A percentile compares a stretch with the other conserved stretches of the same genome.
Conservation (phyloP, 2,113 vertebrate genomes). For the Bos indicus region DNA sequence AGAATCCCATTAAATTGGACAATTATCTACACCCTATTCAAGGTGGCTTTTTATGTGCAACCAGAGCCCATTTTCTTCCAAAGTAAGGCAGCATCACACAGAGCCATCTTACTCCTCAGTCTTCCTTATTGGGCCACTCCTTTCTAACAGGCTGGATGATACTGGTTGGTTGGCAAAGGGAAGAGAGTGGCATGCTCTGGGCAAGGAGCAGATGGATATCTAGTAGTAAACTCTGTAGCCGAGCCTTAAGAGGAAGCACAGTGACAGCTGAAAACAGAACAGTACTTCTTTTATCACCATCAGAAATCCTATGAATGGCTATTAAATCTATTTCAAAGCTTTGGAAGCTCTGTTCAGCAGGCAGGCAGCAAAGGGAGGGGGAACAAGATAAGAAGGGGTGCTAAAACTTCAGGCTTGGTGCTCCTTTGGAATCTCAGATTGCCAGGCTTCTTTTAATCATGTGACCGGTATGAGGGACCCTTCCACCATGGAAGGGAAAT, state of each 20-base stretch:
- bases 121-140: slow-evolving; percentile 17
- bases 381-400: background rate
- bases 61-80: slow-evolving; percentile 29
- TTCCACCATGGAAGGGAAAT: background rate
- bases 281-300: slow-evolving; percentile 33
- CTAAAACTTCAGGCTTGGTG: background rate
- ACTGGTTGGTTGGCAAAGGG: slow-evolving; percentile 15
- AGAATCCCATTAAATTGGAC: slow-evolving; percentile 15
- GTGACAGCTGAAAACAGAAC: slow-evolving; percentile 57
- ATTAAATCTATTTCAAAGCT: slow-evolving; percentile 37
- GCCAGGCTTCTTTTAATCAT: slow-evolving; percentile 20
- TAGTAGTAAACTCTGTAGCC: slow-evolving; percentile 6
- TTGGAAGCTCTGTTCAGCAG: slow-evolving; percentile 6
- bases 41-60: slow-evolving; percentile 20
- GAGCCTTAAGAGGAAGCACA: background rate
- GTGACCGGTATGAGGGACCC: background rate
- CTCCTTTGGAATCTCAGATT: slow-evolving; percentile 24
- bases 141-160: background rate
- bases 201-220: slow-evolving; percentile 39
- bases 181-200: slow-evolving; percentile 23
- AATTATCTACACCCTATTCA: background rate
- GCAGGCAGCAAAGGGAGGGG: background rate
- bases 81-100: background rate
- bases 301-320: background rate
- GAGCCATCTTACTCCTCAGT: slow-evolving; percentile 8